Conservation (phyloP, 2,797 vertebrate genomes). For the Brachyalestes nurse region DNA sequence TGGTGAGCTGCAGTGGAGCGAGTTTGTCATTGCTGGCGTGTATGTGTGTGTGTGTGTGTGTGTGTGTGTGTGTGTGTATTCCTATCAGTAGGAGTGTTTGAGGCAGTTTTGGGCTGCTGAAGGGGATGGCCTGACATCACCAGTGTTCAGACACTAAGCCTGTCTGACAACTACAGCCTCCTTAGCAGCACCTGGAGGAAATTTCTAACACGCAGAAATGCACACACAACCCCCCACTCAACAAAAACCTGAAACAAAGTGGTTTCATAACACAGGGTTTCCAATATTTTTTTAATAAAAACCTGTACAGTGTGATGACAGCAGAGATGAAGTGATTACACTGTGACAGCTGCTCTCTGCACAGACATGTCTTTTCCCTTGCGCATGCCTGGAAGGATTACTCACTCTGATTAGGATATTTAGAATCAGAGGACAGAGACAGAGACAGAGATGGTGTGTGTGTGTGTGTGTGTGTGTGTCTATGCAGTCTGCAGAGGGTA, state of each 20-base stretch:
- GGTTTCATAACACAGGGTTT: background rate
- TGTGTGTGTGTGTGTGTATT: slow-evolving; percentile 4
- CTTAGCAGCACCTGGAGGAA: slow-evolving; percentile 19
- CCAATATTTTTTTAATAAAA: slow-evolving; percentile 23
- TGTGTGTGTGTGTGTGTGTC: background rate
- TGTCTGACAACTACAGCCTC: slow-evolving; percentile 37
- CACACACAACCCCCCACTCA: background rate
- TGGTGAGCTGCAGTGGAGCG: background rate
- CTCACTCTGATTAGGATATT: slow-evolving; percentile 3
- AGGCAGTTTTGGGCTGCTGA: too few relatives aligned
- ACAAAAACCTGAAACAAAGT: background rate
- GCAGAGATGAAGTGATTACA: slow-evolving; percentile 6
- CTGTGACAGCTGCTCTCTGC: slow-evolving; percentile 20
- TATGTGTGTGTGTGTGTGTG: slow-evolving; percentile 3
- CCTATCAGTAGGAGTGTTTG: too few relatives aligned
- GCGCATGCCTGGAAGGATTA: slow-evolving; percentile 5
- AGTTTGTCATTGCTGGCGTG: slow-evolving; percentile 6
- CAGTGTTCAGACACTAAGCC: slow-evolving; percentile 19
- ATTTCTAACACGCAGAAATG: slow-evolving; percentile 4
- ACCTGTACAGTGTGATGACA: slow-evolving; percentile 2
- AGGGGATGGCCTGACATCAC: slow-evolving; percentile 40
- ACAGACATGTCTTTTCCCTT: background rate
- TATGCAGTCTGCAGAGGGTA: background rate
- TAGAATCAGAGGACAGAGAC: background rate
- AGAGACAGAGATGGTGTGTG: background rate